Conservation (phyloP, 2,113 vertebrate genomes). For the Propithecus coquereli region DNA sequence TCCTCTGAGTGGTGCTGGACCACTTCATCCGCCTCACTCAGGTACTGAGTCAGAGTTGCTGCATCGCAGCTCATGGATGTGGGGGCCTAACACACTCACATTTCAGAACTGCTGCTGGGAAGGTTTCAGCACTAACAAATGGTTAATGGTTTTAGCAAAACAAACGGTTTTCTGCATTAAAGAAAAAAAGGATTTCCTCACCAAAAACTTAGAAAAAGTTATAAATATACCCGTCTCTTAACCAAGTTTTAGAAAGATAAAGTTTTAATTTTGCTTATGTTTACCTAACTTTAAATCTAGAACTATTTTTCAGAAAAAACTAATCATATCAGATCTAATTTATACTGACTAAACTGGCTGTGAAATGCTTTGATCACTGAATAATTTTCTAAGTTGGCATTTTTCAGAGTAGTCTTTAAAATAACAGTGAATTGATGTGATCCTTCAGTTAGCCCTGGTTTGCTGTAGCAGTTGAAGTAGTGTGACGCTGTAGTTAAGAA, state of each 20-base stretch:
- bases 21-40: not conserved
- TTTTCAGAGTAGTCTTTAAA: not conserved
- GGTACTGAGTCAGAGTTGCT: not conserved
- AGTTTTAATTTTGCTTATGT: not conserved
- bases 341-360: not conserved
- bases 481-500: not conserved
- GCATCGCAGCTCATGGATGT: rapidly evolving
- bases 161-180: not conserved
- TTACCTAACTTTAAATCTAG: not conserved
- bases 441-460: not conserved
- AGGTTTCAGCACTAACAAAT: not conserved
- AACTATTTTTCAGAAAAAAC: not conserved
- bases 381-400: not conserved
- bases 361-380: not conserved
- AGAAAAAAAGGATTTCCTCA: not conserved
- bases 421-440: not conserved
- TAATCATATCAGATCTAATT: not conserved
- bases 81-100: not conserved
- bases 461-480: not conserved
- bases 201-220: not conserved
- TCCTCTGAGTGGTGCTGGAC: too few species aligned
- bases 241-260: not conserved
- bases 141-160: too few species aligned
- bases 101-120: not conserved
- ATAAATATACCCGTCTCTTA: not conserved